phyloP scores from a whole-genome alignment of 2,797 vertebrate genomes.

The Crax fasciolata region DNA sequence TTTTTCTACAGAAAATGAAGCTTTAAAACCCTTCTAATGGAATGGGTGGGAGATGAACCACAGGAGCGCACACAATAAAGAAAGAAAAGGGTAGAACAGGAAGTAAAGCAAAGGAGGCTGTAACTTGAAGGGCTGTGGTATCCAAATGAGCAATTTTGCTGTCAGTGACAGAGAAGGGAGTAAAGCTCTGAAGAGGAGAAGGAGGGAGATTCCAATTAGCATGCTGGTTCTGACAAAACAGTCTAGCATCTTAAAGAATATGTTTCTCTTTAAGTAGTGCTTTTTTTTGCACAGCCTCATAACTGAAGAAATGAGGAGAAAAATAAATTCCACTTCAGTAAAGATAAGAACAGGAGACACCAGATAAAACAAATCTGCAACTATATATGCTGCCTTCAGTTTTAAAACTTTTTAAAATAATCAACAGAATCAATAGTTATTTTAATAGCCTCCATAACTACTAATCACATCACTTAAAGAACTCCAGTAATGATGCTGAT shows the following conservation, averaged over 20 bases:
- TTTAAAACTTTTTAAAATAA: constrained; percentile 7
- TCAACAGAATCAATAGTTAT: constrained; percentile 26
- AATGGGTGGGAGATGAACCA: neutral
- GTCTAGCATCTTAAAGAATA: neutral
- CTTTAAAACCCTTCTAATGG: neutral
- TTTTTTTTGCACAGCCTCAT: neutral
- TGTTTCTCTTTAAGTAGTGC: neutral
- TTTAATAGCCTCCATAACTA: constrained; percentile 27
- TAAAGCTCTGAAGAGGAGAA: neutral
- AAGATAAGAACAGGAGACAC: neutral
- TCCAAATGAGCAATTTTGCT: neutral
- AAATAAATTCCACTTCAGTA: neutral
- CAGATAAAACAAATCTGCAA: neutral
- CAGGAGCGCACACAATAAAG: neutral
- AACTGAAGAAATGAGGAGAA: neutral
- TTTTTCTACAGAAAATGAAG: neutral
- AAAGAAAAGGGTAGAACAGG: neutral
- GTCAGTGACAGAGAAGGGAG: neutral
- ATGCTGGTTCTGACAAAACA: neutral
- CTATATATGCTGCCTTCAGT: neutral
- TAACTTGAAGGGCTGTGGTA: neutral
- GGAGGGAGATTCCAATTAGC: neutral
- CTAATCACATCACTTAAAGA: constrained; percentile 3
- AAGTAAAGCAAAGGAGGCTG: neutral
- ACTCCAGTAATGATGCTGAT: neutral